Conservation (phyloP, 2,888 invertebrate genomes). For the Athalia rosae region DNA sequence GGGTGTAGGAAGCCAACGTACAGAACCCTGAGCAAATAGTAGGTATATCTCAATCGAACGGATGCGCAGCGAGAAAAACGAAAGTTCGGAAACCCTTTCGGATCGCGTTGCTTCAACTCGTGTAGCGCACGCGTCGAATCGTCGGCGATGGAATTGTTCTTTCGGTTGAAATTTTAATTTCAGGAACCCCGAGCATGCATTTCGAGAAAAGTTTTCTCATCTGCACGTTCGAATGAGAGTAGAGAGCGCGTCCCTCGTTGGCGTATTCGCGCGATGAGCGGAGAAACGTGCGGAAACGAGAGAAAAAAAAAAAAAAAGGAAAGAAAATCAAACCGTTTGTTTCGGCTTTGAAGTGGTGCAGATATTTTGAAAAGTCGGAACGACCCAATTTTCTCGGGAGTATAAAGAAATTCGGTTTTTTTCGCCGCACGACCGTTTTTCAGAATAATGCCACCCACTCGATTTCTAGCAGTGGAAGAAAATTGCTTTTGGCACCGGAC, state of each 20-base stretch:
- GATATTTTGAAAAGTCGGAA: too few relatives aligned
- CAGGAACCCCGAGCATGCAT: conserved; percentile 12
- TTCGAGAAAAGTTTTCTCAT: conserved; percentile 32
- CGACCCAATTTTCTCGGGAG: too few relatives aligned
- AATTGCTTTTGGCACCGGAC: too few relatives aligned
- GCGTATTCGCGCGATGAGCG: conserved; percentile 6
- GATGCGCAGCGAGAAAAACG: background rate
- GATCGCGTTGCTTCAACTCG: background rate
- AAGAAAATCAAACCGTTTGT: too few relatives aligned
- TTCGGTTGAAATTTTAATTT: conserved; percentile 26
- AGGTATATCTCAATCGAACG: too few relatives aligned
- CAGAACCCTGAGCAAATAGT: background rate
- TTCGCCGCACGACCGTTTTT: too few relatives aligned
- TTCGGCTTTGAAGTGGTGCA: too few relatives aligned
- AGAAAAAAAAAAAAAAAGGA: background rate
- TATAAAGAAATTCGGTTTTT: too few relatives aligned
- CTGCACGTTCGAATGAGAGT: background rate
- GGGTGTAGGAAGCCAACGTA: background rate
- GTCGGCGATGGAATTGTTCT: conserved; percentile 1
- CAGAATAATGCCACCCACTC: too few relatives aligned
- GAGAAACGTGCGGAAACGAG: background rate
- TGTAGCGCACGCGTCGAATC: background rate
- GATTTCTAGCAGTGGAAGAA: too few relatives aligned
- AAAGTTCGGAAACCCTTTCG: background rate
- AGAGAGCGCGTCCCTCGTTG: background rate